phyloP scores from a whole-genome alignment of 2,113 vertebrate species.

The Coturnix japonica region DNA sequence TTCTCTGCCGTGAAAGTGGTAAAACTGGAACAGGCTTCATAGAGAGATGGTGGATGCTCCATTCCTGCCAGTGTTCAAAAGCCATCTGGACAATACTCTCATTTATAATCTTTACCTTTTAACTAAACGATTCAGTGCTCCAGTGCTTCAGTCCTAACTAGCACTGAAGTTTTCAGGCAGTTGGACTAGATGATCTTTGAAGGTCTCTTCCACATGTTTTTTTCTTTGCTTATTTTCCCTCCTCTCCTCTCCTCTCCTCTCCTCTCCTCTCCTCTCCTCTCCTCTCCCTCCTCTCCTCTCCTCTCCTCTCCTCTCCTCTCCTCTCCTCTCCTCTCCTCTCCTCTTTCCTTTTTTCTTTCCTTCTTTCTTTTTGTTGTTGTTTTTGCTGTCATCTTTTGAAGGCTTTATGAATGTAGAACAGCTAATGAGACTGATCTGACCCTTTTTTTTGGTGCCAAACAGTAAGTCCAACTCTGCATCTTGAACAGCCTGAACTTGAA shows the following conservation, averaged over 20 bases:
- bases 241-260: no score
- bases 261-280: no score
- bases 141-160: no score
- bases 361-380: background rate
- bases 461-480: background rate
- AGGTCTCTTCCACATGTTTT: background rate
- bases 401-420: background rate
- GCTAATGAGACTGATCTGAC: background rate
- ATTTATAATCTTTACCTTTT: background rate
- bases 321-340: no score
- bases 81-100: background rate
- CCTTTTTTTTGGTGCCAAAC: conserved; percentile 8
- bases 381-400: background rate
- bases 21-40: background rate
- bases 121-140: no score
- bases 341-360: background rate
- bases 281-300: no score
- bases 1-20: background rate
- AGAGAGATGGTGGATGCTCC: background rate
- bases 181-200: background rate
- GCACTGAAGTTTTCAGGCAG: background rate
- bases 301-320: no score
- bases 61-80: background rate
- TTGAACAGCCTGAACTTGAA: background rate
- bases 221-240: no score